Conservation (phyloP, 2,113 vertebrate genomes). For the Chrysochloris asiatica region DNA sequence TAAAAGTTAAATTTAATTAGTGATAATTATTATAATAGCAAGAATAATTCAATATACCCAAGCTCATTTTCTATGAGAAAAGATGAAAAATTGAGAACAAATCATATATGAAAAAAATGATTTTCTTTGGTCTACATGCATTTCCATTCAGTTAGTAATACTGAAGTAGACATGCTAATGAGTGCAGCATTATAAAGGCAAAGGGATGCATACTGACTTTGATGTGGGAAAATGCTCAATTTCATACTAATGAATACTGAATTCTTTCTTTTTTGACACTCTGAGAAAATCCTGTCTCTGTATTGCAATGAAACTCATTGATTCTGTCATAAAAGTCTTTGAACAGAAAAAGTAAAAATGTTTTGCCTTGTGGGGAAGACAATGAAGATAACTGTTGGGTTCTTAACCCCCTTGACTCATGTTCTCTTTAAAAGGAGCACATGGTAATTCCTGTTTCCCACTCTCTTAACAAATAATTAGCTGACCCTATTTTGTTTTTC, state of each 20-base stretch:
- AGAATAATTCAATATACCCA: background rate
- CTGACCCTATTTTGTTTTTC: constrained; percentile 48
- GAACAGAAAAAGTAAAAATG: constrained; percentile 64
- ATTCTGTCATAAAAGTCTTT: constrained; percentile 77
- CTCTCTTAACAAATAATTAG: constrained; percentile 60
- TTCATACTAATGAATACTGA: constrained; percentile 65
- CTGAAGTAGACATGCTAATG: constrained; percentile 41
- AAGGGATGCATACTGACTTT: constrained; percentile 38
- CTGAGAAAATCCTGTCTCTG: constrained; percentile 73
- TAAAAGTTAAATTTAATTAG: constrained; percentile 41
- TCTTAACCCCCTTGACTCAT: background rate
- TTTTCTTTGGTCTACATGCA: background rate
- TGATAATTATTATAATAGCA: constrained; percentile 8
- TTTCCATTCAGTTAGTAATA: constrained; percentile 55
- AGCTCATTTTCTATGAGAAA: constrained; percentile 29
- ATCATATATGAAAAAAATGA: constrained; percentile 31
- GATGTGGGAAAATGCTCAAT: constrained; percentile 53
- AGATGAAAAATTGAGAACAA: constrained; percentile 45
- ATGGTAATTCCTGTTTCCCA: constrained; percentile 27
- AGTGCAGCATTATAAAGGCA: constrained; percentile 22
- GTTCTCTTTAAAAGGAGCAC: constrained; percentile 65
- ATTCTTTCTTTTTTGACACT: constrained; percentile 68
- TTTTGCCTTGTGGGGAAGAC: constrained; percentile 50
- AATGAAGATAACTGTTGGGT: constrained; percentile 59
- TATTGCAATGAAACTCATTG: constrained; percentile 71